A percentile compares a stretch with the other conserved stretches of the same genome.
phyloP scores from a whole-genome alignment of 2,797 vertebrate genomes.

The Semaprochilodus insignis region DNA sequence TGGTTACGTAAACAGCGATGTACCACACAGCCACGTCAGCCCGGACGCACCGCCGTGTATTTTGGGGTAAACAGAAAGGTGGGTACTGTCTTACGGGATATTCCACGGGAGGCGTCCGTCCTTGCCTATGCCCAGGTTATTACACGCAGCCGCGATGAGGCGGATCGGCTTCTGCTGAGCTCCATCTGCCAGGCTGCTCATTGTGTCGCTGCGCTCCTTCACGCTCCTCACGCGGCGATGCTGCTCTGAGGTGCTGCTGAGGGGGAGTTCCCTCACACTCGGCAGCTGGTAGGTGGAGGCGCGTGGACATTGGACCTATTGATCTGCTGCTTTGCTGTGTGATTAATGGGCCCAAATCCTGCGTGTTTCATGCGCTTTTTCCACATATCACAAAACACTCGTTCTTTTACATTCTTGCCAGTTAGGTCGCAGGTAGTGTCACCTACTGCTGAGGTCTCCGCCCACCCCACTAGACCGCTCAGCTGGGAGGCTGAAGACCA shows the following conservation, averaged over 20 bases:
- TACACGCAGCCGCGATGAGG: constrained; percentile 78
- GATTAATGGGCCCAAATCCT: background rate
- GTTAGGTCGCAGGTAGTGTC: no score
- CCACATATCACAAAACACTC: no score
- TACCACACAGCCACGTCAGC: background rate
- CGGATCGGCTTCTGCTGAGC: constrained; percentile 72
- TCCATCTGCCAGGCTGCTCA: background rate
- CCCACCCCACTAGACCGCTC: no score
- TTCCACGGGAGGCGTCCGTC: constrained; percentile 79
- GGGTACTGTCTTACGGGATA: constrained; percentile 77
- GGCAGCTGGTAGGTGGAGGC: background rate
- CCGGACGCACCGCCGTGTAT: background rate
- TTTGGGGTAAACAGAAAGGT: background rate
- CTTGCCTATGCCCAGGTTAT: constrained; percentile 77
- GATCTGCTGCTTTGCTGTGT: background rate
- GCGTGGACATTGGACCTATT: background rate
- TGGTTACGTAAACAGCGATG: background rate
- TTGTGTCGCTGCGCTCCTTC: background rate
- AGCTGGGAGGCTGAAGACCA: no score
- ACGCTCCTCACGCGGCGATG: no score
- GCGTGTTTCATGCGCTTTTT: no score
- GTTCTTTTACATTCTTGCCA: no score
- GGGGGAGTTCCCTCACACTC: background rate
- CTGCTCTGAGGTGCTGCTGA: background rate
- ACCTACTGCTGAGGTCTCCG: no score